phyloP scores from a whole-genome alignment of 2,113 vertebrate species.

The Oostethus manadensis region DNA sequence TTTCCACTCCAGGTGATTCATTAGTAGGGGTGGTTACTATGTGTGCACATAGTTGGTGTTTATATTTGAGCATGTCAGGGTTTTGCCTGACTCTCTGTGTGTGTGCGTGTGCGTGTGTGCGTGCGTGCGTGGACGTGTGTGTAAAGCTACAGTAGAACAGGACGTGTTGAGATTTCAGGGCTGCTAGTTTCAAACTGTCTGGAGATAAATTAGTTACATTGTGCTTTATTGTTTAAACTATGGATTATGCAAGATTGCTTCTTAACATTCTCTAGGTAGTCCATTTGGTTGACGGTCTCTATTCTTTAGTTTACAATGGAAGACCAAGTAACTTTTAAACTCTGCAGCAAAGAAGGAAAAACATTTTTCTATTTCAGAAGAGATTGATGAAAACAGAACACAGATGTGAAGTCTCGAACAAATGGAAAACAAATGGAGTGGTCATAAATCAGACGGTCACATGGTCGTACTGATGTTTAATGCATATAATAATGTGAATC shows the following conservation, averaged over 20 bases:
- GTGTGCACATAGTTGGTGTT: slow-evolving; percentile 25
- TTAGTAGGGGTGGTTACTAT: slow-evolving; percentile 54
- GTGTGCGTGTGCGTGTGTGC: too few relatives aligned
- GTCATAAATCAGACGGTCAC: slow-evolving; percentile 1
- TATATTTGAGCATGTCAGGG: slow-evolving; percentile 20
- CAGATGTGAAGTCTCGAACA: slow-evolving; percentile 5
- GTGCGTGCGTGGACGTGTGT: background rate
- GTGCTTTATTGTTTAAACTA: background rate
- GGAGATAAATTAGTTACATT: background rate
- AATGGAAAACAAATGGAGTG: background rate
- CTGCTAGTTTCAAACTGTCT: background rate
- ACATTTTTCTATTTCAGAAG: background rate
- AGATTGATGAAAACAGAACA: background rate
- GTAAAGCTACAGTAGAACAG: background rate
- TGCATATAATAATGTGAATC: slow-evolving; percentile 4
- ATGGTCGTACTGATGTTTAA: background rate
- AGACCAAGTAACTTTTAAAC: background rate
- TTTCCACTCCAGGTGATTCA: slow-evolving; percentile 79
- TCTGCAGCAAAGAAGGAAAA: background rate
- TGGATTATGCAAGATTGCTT: background rate
- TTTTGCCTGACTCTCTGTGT: slow-evolving; percentile 20
- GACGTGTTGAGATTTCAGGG: slow-evolving; percentile 13
- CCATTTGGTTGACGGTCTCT: background rate
- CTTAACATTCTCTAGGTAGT: too few relatives aligned
- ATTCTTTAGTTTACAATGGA: background rate